A percentile compares a stretch with the other conserved stretches of the same genome.
phyloP scores from a whole-genome alignment of 2,797 vertebrate species.

The Xerus rutilus region DNA sequence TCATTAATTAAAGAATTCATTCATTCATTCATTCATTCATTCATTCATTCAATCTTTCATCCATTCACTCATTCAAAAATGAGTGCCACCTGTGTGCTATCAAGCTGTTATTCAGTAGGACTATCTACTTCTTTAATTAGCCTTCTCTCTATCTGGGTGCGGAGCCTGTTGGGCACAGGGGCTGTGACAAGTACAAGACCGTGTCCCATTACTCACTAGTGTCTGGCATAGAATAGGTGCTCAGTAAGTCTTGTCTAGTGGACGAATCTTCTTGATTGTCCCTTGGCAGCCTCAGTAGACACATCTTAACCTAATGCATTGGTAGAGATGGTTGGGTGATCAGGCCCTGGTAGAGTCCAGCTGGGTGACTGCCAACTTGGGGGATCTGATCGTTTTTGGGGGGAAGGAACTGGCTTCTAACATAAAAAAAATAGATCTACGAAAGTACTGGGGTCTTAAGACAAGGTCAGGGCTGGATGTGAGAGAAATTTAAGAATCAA shows the following conservation, averaged over 20 bases:
- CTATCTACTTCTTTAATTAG: not conserved
- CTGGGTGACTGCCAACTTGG: not conserved
- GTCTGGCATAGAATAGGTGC: not conserved
- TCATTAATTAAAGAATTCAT: not conserved
- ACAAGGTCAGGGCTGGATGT: not conserved
- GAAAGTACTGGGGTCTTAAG: not conserved
- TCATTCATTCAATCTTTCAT: not conserved
- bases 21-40: not conserved
- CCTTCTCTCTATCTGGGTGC: not conserved
- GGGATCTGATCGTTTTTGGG: not conserved
- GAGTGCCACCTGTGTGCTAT: not conserved
- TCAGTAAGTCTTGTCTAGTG: not conserved
- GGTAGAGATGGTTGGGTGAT: not conserved
- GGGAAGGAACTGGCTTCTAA: not conserved
- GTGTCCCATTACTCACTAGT: not conserved
- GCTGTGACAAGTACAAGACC: accelerated
- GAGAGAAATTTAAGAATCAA: not conserved
- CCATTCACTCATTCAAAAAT: not conserved
- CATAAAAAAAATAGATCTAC: not conserved
- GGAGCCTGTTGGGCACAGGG: not conserved
- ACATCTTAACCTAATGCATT: not conserved
- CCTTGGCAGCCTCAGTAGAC: too few relatives aligned
- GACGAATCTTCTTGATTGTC: not conserved
- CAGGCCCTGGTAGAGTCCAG: not conserved
- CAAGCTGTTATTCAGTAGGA: not conserved